Conservation (phyloP, 2,888 invertebrate genomes). For the Papilio protenor region DNA sequence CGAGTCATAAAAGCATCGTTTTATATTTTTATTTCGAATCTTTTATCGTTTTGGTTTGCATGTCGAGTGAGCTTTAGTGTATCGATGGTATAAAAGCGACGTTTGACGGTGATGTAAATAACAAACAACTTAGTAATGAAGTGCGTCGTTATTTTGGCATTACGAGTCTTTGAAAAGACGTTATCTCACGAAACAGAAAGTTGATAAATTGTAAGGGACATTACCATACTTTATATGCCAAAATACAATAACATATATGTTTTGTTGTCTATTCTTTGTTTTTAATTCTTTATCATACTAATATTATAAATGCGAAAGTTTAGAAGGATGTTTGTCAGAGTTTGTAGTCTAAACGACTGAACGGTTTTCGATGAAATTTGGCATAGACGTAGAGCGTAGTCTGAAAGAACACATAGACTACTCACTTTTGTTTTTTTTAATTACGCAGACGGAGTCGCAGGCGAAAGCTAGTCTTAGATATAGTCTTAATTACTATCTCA, state of each 20-base stretch:
- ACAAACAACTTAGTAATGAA: conserved; percentile 70
- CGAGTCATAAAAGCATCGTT: conserved; percentile 42
- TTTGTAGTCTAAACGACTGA: too few relatives aligned
- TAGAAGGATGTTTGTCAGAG: too few relatives aligned
- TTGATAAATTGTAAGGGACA: neutral
- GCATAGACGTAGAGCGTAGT: too few relatives aligned
- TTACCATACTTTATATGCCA: neutral
- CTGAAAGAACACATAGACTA: too few relatives aligned
- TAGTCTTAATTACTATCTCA: neutral
- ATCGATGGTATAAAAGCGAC: conserved; percentile 50
- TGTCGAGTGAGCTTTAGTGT: conserved; percentile 55
- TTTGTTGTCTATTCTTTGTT: neutral
- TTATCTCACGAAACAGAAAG: conserved; percentile 53
- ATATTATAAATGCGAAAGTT: too few relatives aligned
- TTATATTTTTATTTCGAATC: conserved; percentile 52
- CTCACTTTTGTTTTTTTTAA: too few relatives aligned
- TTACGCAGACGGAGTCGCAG: too few relatives aligned
- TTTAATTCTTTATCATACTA: too few relatives aligned
- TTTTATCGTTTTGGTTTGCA: conserved; percentile 50
- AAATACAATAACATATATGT: neutral
- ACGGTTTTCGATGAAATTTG: too few relatives aligned
- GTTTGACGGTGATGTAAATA: conserved; percentile 44
- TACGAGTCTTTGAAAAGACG: conserved; percentile 63
- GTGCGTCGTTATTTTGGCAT: conserved; percentile 67
- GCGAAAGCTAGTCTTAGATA: too few relatives aligned